Evolutionary conservation across 2,888 invertebrate genomes (phyloP), one percentile per base, ranked within the genome.

Genomic region (Tiliacea citrago): DNA sequence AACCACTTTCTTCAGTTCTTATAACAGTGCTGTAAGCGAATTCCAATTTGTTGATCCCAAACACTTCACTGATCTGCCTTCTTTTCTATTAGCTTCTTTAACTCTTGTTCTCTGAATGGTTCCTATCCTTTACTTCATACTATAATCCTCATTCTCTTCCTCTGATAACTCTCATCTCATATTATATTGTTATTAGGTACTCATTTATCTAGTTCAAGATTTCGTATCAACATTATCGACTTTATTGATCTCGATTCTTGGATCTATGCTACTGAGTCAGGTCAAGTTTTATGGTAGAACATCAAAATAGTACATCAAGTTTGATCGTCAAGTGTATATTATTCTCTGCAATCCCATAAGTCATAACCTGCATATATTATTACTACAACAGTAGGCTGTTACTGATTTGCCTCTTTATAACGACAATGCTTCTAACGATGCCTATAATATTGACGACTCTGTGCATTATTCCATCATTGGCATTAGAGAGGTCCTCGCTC

Each of bases 401-500:
- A 55, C 45, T 74, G 61, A 69, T 71, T 68, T 73, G 60, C 57
- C 53, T 68, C 12, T 58, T 39, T 65, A 9, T 18, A 75, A 67
- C 68, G 84, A 88, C 77, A 86, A 85, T 83, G 77, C 71, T 70
- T 75, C 72, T 88, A 92, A 88, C 88, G 87, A 90, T 86, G 86
- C 58, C 77, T 73, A 83, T 88, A 87, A 79, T 82, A 82, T 79
- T 68, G 75, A 76, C 83, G 77, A 77, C 76, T 80, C 79, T 85
- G 75, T 86, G 78, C 85, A 86, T 89, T 88, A 88, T 91, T 85
- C 87, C 88, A 91, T 92, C 90, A 88, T 85, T 84, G 86, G 83
- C 68, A 89, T 91, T 91, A 91, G 91, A 91, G 88, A 88, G 91
- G 91, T 88, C 77, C 70, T 58, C 55, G 78, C 84, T 90, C 91